Conservation (phyloP, 2,113 vertebrate species). For the Chaetorhynchus papuensis region DNA sequence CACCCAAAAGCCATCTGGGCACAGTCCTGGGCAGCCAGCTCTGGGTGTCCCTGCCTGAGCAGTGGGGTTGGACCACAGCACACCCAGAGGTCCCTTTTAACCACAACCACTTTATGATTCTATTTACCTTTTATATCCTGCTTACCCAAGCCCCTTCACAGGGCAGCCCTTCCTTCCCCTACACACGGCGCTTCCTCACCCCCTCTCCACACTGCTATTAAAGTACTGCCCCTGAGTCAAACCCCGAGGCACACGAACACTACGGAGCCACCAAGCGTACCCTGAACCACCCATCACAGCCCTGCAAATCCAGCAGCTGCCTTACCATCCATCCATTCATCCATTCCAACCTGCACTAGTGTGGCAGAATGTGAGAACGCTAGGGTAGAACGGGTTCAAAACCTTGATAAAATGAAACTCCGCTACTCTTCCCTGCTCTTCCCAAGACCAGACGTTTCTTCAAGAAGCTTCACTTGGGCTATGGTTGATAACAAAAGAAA, state of each 20-base stretch:
- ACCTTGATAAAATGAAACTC: neutral
- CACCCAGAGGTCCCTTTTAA: neutral
- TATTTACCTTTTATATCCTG: neutral
- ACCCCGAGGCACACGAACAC: accelerated
- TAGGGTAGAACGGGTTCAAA: neutral
- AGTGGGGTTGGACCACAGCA: neutral
- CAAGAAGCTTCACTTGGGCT: neutral
- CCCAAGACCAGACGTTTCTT: neutral
- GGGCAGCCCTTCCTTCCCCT: neutral
- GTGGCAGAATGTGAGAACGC: neutral
- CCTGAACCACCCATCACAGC: neutral
- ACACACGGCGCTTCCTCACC: neutral
- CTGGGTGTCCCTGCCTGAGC: neutral
- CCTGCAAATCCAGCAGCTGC: neutral
- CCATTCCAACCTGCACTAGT: neutral
- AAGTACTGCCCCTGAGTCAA: neutral
- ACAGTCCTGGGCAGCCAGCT: neutral
- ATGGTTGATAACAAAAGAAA: neutral
- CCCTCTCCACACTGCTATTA: accelerated
- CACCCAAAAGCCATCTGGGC: neutral
- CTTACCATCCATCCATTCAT: neutral
- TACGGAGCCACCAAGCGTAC: neutral
- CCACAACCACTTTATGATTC: neutral
- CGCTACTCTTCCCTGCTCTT: neutral
- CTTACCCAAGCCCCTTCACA: neutral